These are phyloP conservation scores for Rhinopomastus cyanomelas DNA, from an alignment of 2,113 vertebrate species.

Conservation along the genomic window DNA sequence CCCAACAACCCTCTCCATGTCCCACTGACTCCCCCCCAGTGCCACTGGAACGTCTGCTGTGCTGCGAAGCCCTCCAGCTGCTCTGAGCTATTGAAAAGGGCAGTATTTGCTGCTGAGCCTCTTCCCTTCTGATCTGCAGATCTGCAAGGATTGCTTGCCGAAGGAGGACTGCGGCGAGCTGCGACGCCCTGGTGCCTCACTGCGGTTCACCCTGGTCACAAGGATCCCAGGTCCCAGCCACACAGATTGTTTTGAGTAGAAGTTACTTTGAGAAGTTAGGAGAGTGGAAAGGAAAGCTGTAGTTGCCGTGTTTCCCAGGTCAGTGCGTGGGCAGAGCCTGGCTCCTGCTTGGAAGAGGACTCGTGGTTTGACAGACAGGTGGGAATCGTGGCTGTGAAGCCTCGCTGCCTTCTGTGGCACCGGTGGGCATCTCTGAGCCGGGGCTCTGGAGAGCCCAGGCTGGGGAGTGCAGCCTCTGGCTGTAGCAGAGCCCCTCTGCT, in stretches of 20 bases:
- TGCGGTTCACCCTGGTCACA: no score
- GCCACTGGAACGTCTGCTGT: neutral
- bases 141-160: slow-evolving; percentile 71
- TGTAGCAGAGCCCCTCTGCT: neutral
- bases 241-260: no score
- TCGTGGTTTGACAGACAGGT: slow-evolving; percentile 67
- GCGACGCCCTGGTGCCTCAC: no score
- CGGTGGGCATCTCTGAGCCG: slow-evolving; percentile 57
- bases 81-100: neutral
- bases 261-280: no score
- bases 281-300: neutral
- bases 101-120: neutral
- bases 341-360: slow-evolving; percentile 70
- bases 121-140: slow-evolving; percentile 38
- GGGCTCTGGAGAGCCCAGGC: slow-evolving; percentile 71
- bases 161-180: slow-evolving; percentile 63
- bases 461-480: slow-evolving; percentile 49
- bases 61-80: neutral
- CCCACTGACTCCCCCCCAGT: neutral
- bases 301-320: slow-evolving; percentile 50
- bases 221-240: no score
- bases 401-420: slow-evolving; percentile 52
- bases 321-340: slow-evolving; percentile 63
- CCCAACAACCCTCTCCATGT: no score
- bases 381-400: slow-evolving; percentile 63